These are phyloP conservation scores for Microcebus murinus DNA, from an alignment of 2,113 vertebrate species.

Conservation along the genomic window DNA sequence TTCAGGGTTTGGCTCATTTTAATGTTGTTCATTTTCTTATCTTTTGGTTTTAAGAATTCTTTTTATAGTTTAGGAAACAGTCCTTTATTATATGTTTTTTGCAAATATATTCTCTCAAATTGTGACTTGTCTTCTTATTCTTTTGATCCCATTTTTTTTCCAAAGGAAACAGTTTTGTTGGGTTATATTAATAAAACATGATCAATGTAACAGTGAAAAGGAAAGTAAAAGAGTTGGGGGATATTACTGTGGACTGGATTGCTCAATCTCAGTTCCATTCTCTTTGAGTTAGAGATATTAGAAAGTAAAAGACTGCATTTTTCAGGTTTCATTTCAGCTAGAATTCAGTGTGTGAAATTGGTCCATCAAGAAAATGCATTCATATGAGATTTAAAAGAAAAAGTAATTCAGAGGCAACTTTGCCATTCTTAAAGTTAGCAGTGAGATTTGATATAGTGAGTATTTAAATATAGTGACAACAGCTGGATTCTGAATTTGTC, in stretches of 20 bases:
- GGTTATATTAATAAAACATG: not conserved
- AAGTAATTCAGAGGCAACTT: not conserved
- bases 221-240: not conserved
- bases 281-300: not conserved
- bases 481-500: not conserved
- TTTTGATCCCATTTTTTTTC: not conserved
- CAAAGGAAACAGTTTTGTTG: not conserved
- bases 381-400: not conserved
- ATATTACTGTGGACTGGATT: not conserved
- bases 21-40: not conserved
- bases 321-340: not conserved
- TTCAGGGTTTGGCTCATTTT: not conserved
- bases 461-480: not conserved
- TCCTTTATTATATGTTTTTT: not conserved
- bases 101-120: not conserved
- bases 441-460: not conserved
- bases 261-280: not conserved
- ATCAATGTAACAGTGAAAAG: not conserved
- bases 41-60: not conserved
- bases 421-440: not conserved
- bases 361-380: not conserved
- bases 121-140: not conserved
- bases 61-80: not conserved
- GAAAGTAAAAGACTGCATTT: not conserved
- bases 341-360: not conserved